A percentile compares a stretch with the other conserved stretches of the same genome.
Conservation (phyloP, 2,888 invertebrate genomes). For the Cantharis rustica region DNA sequence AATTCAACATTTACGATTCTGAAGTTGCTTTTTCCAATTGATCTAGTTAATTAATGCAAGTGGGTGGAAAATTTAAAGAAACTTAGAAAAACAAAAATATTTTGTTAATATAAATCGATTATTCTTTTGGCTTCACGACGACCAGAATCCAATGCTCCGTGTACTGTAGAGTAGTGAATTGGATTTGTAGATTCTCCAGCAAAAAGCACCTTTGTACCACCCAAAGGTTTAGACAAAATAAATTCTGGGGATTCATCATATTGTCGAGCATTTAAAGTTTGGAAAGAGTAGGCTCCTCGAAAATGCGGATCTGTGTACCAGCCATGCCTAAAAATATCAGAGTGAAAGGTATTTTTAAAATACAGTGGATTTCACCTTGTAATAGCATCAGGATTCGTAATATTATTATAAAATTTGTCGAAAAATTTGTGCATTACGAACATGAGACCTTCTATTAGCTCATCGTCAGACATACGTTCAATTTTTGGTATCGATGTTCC, state of each 20-base stretch:
- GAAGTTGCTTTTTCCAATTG: too few species aligned
- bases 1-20: too few species aligned
- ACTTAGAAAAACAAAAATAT: too few species aligned
- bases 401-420: background rate
- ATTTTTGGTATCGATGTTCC: conserved; percentile 66
- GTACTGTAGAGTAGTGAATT: conserved; percentile 54
- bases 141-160: conserved; percentile 57
- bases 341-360: background rate
- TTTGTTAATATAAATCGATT: background rate
- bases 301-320: conserved; percentile 71
- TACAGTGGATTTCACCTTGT: background rate
- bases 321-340: conserved; percentile 59
- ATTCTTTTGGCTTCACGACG: conserved; percentile 53
- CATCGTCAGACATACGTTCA: conserved; percentile 62
- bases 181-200: conserved; percentile 60
- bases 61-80: too few species aligned
- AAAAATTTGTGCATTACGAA: conserved; percentile 15
- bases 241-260: conserved; percentile 7
- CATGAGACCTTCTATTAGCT: conserved; percentile 59
- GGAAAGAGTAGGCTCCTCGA: conserved; percentile 45
- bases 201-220: conserved; percentile 52
- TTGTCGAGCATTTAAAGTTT: conserved; percentile 27
- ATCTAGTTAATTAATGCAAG: too few species aligned
- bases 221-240: conserved; percentile 21
- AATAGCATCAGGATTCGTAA: background rate